These are phyloP conservation scores for Cyanistes caeruleus DNA, from an alignment of 2,113 vertebrate genomes.

Conservation along the genomic window DNA sequence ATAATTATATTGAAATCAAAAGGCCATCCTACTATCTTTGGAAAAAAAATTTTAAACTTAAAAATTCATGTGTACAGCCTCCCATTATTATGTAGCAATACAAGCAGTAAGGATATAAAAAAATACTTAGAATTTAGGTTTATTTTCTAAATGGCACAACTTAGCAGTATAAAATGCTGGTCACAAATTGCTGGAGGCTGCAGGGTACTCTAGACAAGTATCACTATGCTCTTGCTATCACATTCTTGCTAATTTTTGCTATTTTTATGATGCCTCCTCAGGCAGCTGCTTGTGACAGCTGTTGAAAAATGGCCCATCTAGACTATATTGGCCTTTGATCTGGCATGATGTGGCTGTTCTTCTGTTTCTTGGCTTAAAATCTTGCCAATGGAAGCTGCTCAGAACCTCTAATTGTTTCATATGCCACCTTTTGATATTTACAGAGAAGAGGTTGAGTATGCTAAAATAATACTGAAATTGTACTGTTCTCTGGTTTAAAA, in stretches of 20 bases:
- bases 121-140: not conserved
- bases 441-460: not conserved
- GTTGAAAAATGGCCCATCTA: not conserved
- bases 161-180: not conserved
- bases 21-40: not conserved
- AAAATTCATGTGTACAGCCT: not conserved
- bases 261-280: not conserved
- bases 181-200: not conserved
- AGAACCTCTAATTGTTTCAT: not conserved
- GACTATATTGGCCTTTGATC: not conserved
- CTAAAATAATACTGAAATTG: not conserved
- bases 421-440: not conserved
- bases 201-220: not conserved
- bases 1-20: not conserved
- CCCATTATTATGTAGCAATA: not conserved
- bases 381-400: not conserved
- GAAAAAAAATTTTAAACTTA: rapidly evolving
- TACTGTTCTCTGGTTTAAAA: not conserved
- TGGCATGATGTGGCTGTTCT: not conserved
- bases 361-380: not conserved
- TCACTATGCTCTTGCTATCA: not conserved
- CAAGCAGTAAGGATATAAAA: not conserved
- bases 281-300: not conserved
- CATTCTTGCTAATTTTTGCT: not conserved
- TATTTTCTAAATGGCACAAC: not conserved